Evolutionary conservation across 1,140 invertebrate genomes (phyloP), one percentile per base, ranked within the genome.

Genomic region (Drosophila kohkoa): DNA sequence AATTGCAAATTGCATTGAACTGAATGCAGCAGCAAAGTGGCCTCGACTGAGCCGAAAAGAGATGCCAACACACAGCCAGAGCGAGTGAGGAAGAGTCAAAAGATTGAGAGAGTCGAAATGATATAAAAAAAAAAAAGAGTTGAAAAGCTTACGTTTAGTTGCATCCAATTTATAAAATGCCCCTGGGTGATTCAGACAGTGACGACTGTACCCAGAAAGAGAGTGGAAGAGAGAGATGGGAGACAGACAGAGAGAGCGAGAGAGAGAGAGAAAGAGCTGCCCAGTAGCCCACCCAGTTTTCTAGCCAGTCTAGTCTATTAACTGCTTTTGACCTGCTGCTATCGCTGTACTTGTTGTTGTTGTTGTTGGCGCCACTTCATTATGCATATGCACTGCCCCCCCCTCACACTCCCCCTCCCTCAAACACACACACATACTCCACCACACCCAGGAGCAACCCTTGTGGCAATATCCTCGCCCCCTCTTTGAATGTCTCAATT

Each of bases 1-100:
- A 78, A 78, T 78, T 78, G 75, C 59, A 62, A 77, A 74, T 74
- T 79, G 69, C 75, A 80, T 79, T 77, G 69, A 77, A 79, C 58
- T 58, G 65, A 59, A 48, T 57, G 63, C 57, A 69, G 46, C 46
- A 67, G 38, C 51, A 35, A 69, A 28, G 6, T 63, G 67, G 67
- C 73, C 67, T 70, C 66, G 46, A 13, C n/a, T 8, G 13, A 54
- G 51, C 30, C 51, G 15, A 25, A 1, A 57, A 25, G 20, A 25
- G 20, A 25, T 25, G 20, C 20, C 20, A 25, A 25, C 20, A 25
- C 20, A 25, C 20, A 25, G 20, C 2, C 28, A 20, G 28, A 16
- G 25, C 25, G 41, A 28, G 5, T 38, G 30, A 43, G 16, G 3
- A 1, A 38, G 7, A 52, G 43, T n/a, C 38, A 30, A 25, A 11